These are phyloP conservation scores for Folsomia candida DNA, from an alignment of 2,888 invertebrate species.

Conservation along the genomic window DNA sequence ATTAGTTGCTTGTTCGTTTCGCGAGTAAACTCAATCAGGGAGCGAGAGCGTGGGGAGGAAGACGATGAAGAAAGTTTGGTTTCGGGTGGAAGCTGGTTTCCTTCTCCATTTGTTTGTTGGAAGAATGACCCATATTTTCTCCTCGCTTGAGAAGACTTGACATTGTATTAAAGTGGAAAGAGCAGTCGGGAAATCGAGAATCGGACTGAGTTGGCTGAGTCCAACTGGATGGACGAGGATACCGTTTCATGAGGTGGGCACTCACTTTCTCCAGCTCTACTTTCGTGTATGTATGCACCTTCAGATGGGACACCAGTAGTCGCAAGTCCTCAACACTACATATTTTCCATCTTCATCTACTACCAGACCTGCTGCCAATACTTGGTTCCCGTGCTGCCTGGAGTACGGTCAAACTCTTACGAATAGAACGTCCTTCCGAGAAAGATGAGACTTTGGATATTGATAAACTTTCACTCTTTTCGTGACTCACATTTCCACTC, in stretches of 20 bases:
- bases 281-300: too few relatives aligned
- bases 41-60: not conserved
- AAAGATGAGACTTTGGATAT: not conserved
- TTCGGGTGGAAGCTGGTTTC: not conserved
- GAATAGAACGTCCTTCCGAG: too few relatives aligned
- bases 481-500: not conserved
- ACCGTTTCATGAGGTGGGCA: not conserved
- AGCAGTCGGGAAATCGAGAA: not conserved
- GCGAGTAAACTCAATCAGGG: not conserved
- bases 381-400: too few relatives aligned
- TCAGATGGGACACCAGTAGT: too few relatives aligned
- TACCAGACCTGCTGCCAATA: too few relatives aligned
- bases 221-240: not conserved
- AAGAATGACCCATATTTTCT: conserved; percentile 19
- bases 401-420: too few relatives aligned
- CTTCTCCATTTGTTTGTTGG: not conserved
- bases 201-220: not conserved
- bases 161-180: conserved; percentile 8
- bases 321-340: too few relatives aligned
- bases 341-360: too few relatives aligned
- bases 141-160: conserved; percentile 14
- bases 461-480: not conserved
- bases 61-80: conserved; percentile 1
- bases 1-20: not conserved
- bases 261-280: too few relatives aligned